These are phyloP conservation scores for Shinisaurus crocodilurus DNA, from an alignment of 2,113 vertebrate species.

Conservation along the genomic window DNA sequence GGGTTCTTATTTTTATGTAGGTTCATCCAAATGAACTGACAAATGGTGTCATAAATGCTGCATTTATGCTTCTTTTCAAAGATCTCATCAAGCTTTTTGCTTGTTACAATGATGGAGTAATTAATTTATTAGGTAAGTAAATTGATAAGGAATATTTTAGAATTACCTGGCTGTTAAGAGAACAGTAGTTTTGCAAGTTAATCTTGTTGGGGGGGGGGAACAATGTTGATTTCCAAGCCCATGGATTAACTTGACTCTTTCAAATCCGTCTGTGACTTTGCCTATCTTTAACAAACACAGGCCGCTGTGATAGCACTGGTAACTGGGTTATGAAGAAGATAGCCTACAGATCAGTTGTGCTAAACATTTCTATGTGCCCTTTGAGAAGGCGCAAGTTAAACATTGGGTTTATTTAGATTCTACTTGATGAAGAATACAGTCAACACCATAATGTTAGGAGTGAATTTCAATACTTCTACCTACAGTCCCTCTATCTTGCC, in stretches of 20 bases:
- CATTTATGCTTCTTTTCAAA: slow-evolving; percentile 97
- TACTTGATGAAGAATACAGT: neutral
- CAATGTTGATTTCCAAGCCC: neutral
- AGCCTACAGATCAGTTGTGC: neutral
- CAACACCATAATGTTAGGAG: neutral
- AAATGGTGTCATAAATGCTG: slow-evolving; percentile 95
- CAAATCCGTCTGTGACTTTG: neutral
- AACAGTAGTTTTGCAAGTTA: neutral
- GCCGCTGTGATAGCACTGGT: neutral
- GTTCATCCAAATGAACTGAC: slow-evolving; percentile 93
- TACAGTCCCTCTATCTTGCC: neutral
- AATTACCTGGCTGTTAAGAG: neutral
- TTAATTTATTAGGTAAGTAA: slow-evolving; percentile 93
- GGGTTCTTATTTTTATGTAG: slow-evolving; percentile 75
- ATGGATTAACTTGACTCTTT: neutral
- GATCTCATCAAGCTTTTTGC: slow-evolving; percentile 98
- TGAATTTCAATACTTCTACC: neutral
- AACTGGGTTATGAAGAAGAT: neutral
- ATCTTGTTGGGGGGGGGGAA: neutral
- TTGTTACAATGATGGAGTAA: slow-evolving; percentile 98
- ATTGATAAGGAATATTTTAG: neutral
- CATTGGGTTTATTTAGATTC: neutral
- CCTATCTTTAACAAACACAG: neutral
- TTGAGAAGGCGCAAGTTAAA: neutral
- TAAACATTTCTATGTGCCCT: neutral